Percentiles rank a stretch among this genome's conserved stretches.
Evolutionary conservation across 2,113 vertebrate genomes (phyloP).

Genomic region (Talpa occidentalis): DNA sequence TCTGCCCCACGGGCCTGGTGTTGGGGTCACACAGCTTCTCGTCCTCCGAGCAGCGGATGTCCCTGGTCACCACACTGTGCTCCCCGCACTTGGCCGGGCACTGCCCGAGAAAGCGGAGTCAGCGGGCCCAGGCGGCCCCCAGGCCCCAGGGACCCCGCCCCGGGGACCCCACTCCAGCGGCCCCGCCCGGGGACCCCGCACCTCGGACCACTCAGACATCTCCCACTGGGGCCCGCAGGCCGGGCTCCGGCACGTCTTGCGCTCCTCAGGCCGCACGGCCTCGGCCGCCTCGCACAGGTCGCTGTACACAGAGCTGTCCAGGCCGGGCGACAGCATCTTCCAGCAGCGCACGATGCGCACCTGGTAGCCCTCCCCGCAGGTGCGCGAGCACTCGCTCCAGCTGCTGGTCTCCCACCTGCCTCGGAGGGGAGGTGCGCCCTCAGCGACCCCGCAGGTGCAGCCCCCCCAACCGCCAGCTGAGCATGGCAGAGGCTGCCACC

Average conservation of each 20-base stretch:
- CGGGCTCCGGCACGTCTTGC: conserved; percentile 94
- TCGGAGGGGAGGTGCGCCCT: not conserved
- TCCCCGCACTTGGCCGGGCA: conserved; percentile 94
- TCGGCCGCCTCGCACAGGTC: conserved; percentile 95
- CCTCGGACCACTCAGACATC: conserved; percentile 97
- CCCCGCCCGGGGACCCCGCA: conserved; percentile 11
- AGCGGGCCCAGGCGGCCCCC: not conserved
- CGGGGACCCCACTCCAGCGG: accelerated
- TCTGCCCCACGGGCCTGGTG: conserved; percentile 88
- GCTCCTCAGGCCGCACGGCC: conserved; percentile 93
- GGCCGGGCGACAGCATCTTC: conserved; percentile 98
- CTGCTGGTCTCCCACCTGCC: conserved; percentile 98
- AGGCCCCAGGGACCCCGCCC: not conserved
- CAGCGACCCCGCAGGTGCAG: not conserved
- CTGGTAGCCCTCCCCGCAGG: conserved; percentile 96
- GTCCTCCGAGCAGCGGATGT: conserved; percentile 96
- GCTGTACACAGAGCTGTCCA: conserved; percentile 98
- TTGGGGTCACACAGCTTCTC: conserved; percentile 90
- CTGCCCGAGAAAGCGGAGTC: conserved; percentile 77
- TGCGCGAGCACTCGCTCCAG: conserved; percentile 98
- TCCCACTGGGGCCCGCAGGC: conserved; percentile 98
- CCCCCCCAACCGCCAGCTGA: too few relatives aligned
- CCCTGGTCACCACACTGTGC: conserved; percentile 91
- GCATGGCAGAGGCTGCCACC: too few relatives aligned
- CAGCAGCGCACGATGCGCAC: conserved; percentile 97